Evolutionary conservation across 2,113 vertebrate genomes (phyloP).

Genomic region (Syrrhaptes paradoxus): DNA sequence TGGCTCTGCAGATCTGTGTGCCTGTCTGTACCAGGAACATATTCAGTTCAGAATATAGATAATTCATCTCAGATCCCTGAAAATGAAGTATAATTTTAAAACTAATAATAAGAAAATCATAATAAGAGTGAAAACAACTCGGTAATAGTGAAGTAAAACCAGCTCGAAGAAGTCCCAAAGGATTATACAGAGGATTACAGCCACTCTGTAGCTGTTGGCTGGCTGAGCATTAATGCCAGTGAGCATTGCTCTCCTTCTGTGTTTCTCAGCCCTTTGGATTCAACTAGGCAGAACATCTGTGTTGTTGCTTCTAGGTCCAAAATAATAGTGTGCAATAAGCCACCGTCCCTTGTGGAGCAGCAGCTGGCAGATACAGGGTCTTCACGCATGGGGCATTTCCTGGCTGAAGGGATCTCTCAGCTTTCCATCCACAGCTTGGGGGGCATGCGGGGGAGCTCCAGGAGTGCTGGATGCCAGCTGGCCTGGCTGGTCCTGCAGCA

Average conservation of each 20-base stretch:
- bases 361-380: background rate
- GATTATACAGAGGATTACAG: background rate
- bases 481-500: accelerated
- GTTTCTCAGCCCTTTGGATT: background rate
- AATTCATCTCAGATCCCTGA: background rate
- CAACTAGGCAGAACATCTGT: background rate
- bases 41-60: background rate
- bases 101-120: background rate
- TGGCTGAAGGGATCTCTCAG: background rate
- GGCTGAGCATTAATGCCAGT: background rate
- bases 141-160: background rate
- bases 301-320: background rate
- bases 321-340: background rate
- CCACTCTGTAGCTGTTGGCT: background rate
- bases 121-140: background rate
- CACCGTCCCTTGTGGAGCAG: background rate
- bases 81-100: background rate
- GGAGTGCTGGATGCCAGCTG: background rate
- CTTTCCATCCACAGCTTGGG: background rate
- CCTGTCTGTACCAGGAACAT: background rate
- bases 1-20: background rate
- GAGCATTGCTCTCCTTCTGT: background rate
- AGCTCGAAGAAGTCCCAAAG: background rate
- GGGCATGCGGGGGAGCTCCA: background rate
- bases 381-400: background rate